phyloP scores from a whole-genome alignment of 1,140 invertebrate genomes.

The Hyles vespertilio region DNA sequence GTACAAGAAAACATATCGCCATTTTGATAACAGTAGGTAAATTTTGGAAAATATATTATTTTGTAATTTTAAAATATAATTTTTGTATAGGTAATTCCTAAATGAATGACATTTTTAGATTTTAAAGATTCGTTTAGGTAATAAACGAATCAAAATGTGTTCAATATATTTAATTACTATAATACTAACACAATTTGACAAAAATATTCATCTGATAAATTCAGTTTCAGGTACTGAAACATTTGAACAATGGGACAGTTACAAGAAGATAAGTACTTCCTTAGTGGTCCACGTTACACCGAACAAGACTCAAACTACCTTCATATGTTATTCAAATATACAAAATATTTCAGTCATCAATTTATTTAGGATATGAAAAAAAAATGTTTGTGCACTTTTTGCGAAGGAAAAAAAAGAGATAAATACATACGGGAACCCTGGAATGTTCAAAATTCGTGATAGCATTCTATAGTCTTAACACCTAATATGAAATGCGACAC shows the following conservation, averaged over 20 bases:
- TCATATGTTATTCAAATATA: conserved; percentile 49
- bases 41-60: no score
- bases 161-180: no score
- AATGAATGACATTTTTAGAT: no score
- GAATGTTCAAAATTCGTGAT: conserved; percentile 60
- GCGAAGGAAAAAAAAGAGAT: conserved; percentile 37
- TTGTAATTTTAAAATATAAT: no score
- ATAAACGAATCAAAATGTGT: no score
- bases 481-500: conserved; percentile 62
- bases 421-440: conserved; percentile 47
- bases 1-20: no score
- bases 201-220: background rate
- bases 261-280: background rate
- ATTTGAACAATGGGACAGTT: conserved; percentile 1
- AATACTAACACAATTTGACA: no score
- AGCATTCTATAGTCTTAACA: conserved; percentile 47
- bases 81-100: no score
- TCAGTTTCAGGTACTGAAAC: background rate
- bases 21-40: no score
- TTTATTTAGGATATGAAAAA: conserved; percentile 5
- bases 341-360: conserved; percentile 56
- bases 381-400: conserved; percentile 51
- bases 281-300: conserved; percentile 11
- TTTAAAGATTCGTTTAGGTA: no score
- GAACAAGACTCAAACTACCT: conserved; percentile 15